phyloP scores from a whole-genome alignment of 2,113 vertebrate species.

The Porphyrio hochstetteri region DNA sequence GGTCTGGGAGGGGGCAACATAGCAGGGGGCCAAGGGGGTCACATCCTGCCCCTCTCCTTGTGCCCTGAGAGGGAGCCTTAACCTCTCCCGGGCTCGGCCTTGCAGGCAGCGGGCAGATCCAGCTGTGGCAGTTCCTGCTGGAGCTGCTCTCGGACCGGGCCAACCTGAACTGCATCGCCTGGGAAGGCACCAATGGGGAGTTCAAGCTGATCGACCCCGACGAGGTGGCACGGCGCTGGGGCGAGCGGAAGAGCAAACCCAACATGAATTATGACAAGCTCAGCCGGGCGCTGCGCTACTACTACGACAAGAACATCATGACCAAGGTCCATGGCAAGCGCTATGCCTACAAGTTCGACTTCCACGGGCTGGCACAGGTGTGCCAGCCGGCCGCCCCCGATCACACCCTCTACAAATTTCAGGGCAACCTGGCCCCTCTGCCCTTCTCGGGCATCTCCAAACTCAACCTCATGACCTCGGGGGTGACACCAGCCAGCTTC shows the following conservation, averaged over 20 bases:
- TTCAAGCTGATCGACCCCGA: constrained; percentile 97
- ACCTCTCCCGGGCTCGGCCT: background rate
- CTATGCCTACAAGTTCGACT: constrained; percentile 98
- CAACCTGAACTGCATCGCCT: constrained; percentile 93
- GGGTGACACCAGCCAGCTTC: constrained; percentile 88
- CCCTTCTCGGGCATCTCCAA: constrained; percentile 95
- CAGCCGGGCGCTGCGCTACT: constrained; percentile 96
- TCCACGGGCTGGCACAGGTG: constrained; percentile 94
- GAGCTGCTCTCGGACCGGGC: constrained; percentile 93
- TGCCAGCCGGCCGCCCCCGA: constrained; percentile 91
- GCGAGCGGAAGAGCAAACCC: constrained; percentile 96
- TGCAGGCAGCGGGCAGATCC: constrained; percentile 96
- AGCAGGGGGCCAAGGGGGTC: background rate
- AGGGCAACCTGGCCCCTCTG: constrained; percentile 89
- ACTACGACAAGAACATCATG: constrained; percentile 99
- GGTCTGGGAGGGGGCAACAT: background rate
- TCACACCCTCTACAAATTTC: constrained; percentile 94
- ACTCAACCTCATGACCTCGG: constrained; percentile 91
- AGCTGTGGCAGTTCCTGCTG: constrained; percentile 97
- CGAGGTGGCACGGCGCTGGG: constrained; percentile 96
- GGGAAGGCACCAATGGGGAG: constrained; percentile 96
- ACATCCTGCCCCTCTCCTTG: background rate
- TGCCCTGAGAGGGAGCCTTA: background rate
- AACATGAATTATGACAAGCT: constrained; percentile 99
- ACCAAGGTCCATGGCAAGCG: constrained; percentile 98